Evolutionary conservation across 2,113 vertebrate species (phyloP), one percentile per base, ranked within the genome.

Genomic region (Aramus guarauna): DNA sequence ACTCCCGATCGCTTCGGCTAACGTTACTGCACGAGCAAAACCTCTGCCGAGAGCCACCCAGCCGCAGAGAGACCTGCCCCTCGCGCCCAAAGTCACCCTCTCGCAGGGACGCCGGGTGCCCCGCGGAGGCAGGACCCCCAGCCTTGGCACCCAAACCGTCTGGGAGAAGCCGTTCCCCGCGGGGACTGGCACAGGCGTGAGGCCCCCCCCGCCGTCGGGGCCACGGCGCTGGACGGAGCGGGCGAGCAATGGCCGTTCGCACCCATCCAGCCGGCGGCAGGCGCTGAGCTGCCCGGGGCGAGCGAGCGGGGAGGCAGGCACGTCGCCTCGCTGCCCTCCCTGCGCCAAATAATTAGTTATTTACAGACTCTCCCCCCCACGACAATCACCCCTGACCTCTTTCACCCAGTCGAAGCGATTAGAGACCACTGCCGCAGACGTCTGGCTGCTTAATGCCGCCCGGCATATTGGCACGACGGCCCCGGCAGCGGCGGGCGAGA

Each of bases 351-450:
- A 84, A 97, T 93, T 59, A 92, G 92, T 94, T 93, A 76, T 87
- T 96, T 88, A 95, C 92, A 77, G 88, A 80, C 77, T 47, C 86
- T 71, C 97, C 95, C 75, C 75, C 43, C 76, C 73, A 50, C 63
- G 9, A n/a, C 67, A 58, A 18, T 63, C 82, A 89, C 90, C 96
- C 90, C 86, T 97, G 92, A 95, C 96, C 96, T 95, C 60, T 59
- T 88, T 85, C 90, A 64, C 22, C 34, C 88, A 53, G 88, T 81
- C 79, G 66, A 85, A 62, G 93, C 76, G 82, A 97, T 96, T 88
- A 94, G 93, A 84, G 87, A 92, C 96, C 91, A 36, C 59, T 89
- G 94, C 78, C 7, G 60, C 94, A 82, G 85, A 41, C 14, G 94
- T 69, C 86, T 74, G 79, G 95, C 95, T 68, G 97, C 91, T 89